A percentile compares a stretch with the other conserved stretches of the same genome.
Conservation (phyloP, 2,888 invertebrate genomes). For the Diaperis boleti region DNA sequence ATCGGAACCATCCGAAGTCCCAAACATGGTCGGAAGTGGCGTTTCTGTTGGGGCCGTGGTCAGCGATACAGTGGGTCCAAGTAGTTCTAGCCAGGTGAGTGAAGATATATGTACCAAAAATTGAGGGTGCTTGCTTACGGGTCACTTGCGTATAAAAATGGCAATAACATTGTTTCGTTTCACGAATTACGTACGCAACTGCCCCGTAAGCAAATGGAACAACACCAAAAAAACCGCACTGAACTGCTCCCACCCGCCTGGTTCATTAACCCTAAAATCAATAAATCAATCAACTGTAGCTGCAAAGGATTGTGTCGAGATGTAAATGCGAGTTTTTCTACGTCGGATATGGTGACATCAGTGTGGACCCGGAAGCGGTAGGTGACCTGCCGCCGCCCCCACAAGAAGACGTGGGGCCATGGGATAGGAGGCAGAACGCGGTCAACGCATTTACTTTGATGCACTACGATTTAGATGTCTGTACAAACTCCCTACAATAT, state of each 20-base stretch:
- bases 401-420: constrained; percentile 76
- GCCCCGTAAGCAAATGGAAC: too few relatives aligned
- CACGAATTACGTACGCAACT: too few relatives aligned
- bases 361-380: constrained; percentile 77
- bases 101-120: too few relatives aligned
- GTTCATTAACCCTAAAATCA: constrained; percentile 2
- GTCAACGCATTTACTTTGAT: constrained; percentile 97
- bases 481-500: constrained; percentile 95
- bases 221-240: not conserved
- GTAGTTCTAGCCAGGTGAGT: constrained; percentile 69
- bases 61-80: constrained; percentile 88
- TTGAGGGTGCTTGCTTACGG: too few relatives aligned
- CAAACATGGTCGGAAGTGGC: constrained; percentile 92
- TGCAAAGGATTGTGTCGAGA: constrained; percentile 96
- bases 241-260: not conserved
- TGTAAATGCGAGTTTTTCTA: constrained; percentile 99
- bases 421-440: constrained; percentile 87
- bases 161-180: too few relatives aligned
- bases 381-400: constrained; percentile 77
- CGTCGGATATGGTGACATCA: constrained; percentile 90
- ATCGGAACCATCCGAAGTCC: constrained; percentile 85
- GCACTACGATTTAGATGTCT: constrained; percentile 99
- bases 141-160: too few relatives aligned
- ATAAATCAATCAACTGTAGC: constrained; percentile 65
- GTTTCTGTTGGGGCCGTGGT: constrained; percentile 98